These are phyloP conservation scores for Scatophagus argus DNA, from an alignment of 2,113 vertebrate genomes.

Conservation along the genomic window DNA sequence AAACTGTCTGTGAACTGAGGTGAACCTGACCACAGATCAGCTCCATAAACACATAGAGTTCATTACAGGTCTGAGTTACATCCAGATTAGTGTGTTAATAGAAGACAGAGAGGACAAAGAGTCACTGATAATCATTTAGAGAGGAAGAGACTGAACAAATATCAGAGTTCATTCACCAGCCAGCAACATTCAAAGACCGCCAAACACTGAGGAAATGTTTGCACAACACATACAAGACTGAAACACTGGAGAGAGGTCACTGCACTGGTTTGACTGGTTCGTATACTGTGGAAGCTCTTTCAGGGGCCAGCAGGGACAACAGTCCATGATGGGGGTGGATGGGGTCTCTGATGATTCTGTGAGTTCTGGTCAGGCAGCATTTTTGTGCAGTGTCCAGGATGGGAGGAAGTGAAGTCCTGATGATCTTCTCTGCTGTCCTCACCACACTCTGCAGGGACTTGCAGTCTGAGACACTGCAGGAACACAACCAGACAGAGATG, in stretches of 20 bases:
- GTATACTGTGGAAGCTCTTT: no score
- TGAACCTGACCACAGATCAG: slow-evolving; percentile 15
- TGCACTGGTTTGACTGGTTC: not conserved
- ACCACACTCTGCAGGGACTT: no score
- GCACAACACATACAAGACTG: not conserved
- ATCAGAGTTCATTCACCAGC: slow-evolving; percentile 47
- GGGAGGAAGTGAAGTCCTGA: no score
- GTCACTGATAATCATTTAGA: slow-evolving; percentile 10
- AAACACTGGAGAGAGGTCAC: not conserved
- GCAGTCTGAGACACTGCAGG: no score
- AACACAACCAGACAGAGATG: no score
- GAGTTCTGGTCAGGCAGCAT: no score
- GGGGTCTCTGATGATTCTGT: no score
- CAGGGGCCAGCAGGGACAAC: no score
- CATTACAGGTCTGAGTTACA: slow-evolving; percentile 17
- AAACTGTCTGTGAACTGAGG: slow-evolving; percentile 12
- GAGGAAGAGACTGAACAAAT: slow-evolving; percentile 43
- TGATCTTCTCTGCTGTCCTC: no score
- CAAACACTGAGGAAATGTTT: slow-evolving; percentile 4
- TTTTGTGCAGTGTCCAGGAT: no score
- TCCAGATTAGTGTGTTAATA: not conserved
- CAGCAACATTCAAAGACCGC: slow-evolving; percentile 10
- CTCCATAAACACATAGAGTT: slow-evolving; percentile 16
- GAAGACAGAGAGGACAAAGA: not conserved
- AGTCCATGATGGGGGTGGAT: no score